A percentile compares a stretch with the other conserved stretches of the same genome.
phyloP scores from a whole-genome alignment of 2,888 invertebrate genomes.

The Atethmia centrago region DNA sequence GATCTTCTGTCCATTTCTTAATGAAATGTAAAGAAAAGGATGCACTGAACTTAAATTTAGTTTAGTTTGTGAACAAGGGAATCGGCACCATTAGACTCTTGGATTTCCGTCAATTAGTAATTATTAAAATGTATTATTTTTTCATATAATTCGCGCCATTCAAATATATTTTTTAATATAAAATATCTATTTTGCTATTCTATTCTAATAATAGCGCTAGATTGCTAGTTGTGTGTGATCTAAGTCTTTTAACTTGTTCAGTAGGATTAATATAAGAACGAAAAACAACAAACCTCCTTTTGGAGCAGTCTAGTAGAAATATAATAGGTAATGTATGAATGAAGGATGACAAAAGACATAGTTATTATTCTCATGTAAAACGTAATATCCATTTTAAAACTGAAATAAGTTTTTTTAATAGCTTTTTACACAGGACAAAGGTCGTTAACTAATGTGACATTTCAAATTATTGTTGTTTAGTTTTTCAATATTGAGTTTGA shows the following conservation, averaged over 20 bases:
- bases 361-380: constrained; percentile 1
- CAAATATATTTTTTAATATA: constrained; percentile 51
- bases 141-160: constrained; percentile 55
- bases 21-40: no score
- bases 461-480: no score
- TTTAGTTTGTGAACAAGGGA: no score
- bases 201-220: constrained; percentile 34
- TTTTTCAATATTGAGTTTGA: no score
- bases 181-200: constrained; percentile 57
- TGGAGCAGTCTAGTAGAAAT: constrained; percentile 6
- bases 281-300: not conserved
- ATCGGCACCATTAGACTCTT: no score
- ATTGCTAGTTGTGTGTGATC: constrained; percentile 44
- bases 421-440: not conserved
- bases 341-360: constrained; percentile 6
- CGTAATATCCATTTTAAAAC: not conserved
- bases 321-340: constrained; percentile 14
- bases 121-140: constrained; percentile 24
- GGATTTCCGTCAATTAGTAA: constrained; percentile 56
- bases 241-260: constrained; percentile 20
- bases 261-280: constrained; percentile 16
- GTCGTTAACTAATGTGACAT: no score
- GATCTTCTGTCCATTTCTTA: no score
- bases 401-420: not conserved
- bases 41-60: no score